Base-by-base conservation (phyloP, 2,888 invertebrate species). In the Andrena camellia region DNA sequence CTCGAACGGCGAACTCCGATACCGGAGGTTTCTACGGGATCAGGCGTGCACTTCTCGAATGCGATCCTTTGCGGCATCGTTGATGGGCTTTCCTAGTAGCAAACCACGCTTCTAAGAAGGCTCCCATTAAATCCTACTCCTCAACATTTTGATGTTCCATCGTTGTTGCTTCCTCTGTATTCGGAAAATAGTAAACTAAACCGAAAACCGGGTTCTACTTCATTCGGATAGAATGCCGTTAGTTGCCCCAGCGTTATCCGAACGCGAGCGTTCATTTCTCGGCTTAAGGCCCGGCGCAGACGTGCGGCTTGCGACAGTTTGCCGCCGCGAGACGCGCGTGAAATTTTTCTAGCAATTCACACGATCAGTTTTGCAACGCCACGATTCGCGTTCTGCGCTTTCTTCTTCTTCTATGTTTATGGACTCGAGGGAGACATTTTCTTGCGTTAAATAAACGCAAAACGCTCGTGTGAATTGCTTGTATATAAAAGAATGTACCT, bases 1-100 rank as follows among this genome's bases (percentile, higher is more conserved):
- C 33, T 66, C 17, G 80, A 70, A 80, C 50, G 23, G 29, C 5
- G 8, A 31, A 29, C 17, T n/a, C 33, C 60, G 74, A 74, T 66
- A 42, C 8, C 23, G 20, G 20, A 29, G 33, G 31, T 70, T 70
- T 42, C 60, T 20, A 29, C 17, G 17, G 23, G 33, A 67, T 67
- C 60, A 5, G 35, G 31, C 8, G 20, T 29, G 60, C 48, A 63
- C 71, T 81, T 70, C 60, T 57, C 52, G 31, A 42, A 2, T 23
- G 50, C 57, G 31, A 35, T 52, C 29, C 31, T 72, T 69, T 59
- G 4, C 52, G 23, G 35, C 10, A 57, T 29, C 13, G 50, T 26
- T 52, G 48, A 59, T 70, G 54, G 23, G 26, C 4, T 60, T 52
- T 59, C 33, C 26, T 13, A 10, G 62, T 52, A 29, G 20, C 42